Evolutionary conservation across 2,797 vertebrate genomes (phyloP), one percentile per base, ranked within the genome.

Genomic region (Spea hammondii): DNA sequence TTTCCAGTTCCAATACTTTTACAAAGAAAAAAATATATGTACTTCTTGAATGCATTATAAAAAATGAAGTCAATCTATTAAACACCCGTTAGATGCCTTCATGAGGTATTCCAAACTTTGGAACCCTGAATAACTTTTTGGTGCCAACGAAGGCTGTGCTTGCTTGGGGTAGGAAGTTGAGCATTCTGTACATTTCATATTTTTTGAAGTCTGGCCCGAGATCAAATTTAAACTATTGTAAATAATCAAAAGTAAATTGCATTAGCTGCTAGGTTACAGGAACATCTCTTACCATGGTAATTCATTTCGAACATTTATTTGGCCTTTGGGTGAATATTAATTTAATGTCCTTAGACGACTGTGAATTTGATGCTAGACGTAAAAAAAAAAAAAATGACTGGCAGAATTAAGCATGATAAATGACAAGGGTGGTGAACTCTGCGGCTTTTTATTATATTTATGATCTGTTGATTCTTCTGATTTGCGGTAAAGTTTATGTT

Each of bases 201-300:
- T 14, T 54, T 45, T 55, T 70, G 69, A 54, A 70, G 51, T 10
- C 6, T 70, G 51, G 6, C 51, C 50, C 45, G 32, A 11, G 50
- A 70, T 32, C 8, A 70, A 11, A 44, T 44, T 11, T 12, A 54
- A 65, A 72, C 45, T 72, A 11, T 49, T 44, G 45, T 50, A 48
- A n/a, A 17, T 57, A 57, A 49, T 17, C 6, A 51, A 45, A 74
- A 65, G 5, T 74, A 73, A 75, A 75, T 66, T 8, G n/a, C 32
- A 75, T 65, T 46, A 74, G 72, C 65, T 74, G 72, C 72, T 74
- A 65, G 66, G 73, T 54, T 65, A 75, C 73, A 53, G 32, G 60
- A 32, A 75, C 73, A 49, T 32, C 13, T 73, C 46, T 66, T 72
- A 72, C 59, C 54, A 57, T 9, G 53, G 12, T 45, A n/a, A 8